Percentiles rank a stretch among this genome's conserved stretches.
phyloP scores from a whole-genome alignment of 1,140 invertebrate species.

The Psix sp. region DNA sequence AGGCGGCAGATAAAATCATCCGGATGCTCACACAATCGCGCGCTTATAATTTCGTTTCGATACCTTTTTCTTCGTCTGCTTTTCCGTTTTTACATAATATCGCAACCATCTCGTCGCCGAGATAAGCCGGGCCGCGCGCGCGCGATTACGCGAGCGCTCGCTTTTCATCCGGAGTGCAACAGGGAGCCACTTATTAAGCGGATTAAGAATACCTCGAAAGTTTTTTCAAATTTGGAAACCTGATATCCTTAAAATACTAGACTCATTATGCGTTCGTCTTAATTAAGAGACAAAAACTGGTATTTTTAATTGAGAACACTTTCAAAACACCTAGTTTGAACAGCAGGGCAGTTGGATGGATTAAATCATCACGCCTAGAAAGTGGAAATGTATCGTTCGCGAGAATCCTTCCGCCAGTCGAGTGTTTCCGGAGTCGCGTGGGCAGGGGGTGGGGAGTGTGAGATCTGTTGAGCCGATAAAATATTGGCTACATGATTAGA shows the following conservation, averaged over 20 bases:
- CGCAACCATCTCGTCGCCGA: constrained; percentile 24
- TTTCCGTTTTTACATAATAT: constrained; percentile 42
- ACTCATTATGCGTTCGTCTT: no score
- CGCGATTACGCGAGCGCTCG: constrained; percentile 40
- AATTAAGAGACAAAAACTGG: no score
- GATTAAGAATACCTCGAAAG: no score
- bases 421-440: constrained; percentile 52
- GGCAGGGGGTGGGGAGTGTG: no score
- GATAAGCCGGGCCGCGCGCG: constrained; percentile 37
- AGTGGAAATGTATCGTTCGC: constrained; percentile 50
- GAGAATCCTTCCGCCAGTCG: constrained; percentile 50
- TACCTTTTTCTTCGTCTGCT: neutral
- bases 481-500: constrained; percentile 23
- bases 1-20: constrained; percentile 58
- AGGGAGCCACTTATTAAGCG: no score
- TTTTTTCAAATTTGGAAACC: no score
- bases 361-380: constrained; percentile 59
- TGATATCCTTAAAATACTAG: no score
- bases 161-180: constrained; percentile 36
- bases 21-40: constrained; percentile 52
- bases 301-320: no score
- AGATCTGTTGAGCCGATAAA: no score
- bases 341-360: constrained; percentile 32
- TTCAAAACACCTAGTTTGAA: no score
- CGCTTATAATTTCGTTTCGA: constrained; percentile 23